Evolutionary conservation across 2,113 vertebrate species (phyloP).

Genomic region (Strix uralensis): DNA sequence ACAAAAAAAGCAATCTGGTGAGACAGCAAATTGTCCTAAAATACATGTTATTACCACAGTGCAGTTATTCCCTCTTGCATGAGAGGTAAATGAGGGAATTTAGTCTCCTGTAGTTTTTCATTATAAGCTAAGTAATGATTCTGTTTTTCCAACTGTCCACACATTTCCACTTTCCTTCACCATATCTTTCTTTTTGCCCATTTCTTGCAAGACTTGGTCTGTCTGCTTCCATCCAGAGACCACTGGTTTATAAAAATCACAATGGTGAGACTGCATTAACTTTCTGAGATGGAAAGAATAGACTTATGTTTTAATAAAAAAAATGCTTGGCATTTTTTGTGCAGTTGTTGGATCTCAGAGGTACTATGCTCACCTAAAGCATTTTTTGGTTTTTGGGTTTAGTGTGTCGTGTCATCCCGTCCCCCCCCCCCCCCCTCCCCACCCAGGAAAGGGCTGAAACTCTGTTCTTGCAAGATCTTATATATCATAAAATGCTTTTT

Average conservation of each 20-base stretch:
- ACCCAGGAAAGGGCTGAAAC: not conserved
- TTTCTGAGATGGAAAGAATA: not conserved
- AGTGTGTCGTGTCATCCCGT: too few species aligned
- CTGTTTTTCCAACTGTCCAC: not conserved
- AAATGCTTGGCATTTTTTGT: not conserved
- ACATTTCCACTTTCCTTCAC: not conserved
- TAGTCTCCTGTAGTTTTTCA: not conserved
- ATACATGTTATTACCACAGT: not conserved
- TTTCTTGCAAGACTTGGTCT: not conserved
- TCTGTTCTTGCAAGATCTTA: not conserved
- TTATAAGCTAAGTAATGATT: not conserved
- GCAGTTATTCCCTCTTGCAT: constrained; percentile 5
- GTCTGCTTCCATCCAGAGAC: not conserved
- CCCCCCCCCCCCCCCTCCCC: too few species aligned
- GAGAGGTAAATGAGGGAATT: not conserved
- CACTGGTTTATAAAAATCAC: not conserved
- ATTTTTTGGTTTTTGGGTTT: not conserved
- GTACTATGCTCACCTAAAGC: not conserved
- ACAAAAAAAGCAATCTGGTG: not conserved
- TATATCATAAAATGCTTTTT: not conserved
- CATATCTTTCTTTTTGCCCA: not conserved
- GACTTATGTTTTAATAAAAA: not conserved
- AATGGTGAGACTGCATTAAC: not conserved
- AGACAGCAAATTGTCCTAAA: constrained; percentile 8
- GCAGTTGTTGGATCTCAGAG: not conserved